phyloP scores from a whole-genome alignment of 2,797 vertebrate species.

The Loriculus beryllinus region DNA sequence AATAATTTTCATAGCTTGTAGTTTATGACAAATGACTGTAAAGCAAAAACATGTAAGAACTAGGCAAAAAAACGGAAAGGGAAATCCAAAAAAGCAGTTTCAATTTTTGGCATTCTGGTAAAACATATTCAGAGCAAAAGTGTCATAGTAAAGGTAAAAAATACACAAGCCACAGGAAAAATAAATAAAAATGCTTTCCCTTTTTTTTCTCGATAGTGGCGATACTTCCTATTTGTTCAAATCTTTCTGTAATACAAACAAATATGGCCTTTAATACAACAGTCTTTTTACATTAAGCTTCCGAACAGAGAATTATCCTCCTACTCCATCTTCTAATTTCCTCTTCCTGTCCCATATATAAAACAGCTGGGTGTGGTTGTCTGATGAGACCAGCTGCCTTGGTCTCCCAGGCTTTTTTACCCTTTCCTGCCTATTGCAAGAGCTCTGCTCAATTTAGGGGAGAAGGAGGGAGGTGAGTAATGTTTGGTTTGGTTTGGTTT shows the following conservation, averaged over 20 bases:
- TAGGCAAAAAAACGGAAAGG: neutral
- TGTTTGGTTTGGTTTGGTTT: neutral
- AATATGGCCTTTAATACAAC: constrained; percentile 12
- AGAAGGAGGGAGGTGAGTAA: neutral
- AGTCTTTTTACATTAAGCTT: constrained; percentile 52
- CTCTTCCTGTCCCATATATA: constrained; percentile 60
- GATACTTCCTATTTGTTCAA: neutral
- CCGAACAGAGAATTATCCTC: constrained; percentile 51
- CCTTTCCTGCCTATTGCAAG: neutral
- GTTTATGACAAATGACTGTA: neutral
- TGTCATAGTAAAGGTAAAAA: neutral
- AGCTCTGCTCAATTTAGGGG: neutral
- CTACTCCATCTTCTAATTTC: constrained; percentile 56
- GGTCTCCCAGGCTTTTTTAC: constrained; percentile 15
- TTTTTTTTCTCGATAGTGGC: neutral
- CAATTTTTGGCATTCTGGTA: neutral
- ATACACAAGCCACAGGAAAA: neutral
- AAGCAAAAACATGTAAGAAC: neutral
- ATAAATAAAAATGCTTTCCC: neutral
- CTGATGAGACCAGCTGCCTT: constrained; percentile 49
- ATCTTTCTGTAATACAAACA: neutral
- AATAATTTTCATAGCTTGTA: neutral
- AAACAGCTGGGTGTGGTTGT: constrained; percentile 63
- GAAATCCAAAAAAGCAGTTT: neutral
- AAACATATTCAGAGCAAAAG: neutral